These are phyloP conservation scores for Nettapus auritus DNA, from an alignment of 2,113 vertebrate species.

Conservation along the genomic window DNA sequence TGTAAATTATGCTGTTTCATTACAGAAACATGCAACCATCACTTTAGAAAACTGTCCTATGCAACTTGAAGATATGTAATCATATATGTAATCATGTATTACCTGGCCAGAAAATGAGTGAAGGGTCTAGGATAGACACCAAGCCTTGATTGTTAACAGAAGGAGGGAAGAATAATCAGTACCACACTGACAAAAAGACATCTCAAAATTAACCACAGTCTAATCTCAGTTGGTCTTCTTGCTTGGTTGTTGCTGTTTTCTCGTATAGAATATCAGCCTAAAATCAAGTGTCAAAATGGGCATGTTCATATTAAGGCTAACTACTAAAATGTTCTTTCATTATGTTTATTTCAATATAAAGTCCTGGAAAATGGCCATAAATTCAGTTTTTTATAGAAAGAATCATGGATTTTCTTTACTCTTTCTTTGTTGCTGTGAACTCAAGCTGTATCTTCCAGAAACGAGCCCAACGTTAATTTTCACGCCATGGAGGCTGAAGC, in stretches of 20 bases:
- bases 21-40: not conserved
- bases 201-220: not conserved
- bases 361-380: not conserved
- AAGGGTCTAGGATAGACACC: not conserved
- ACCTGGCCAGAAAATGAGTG: not conserved
- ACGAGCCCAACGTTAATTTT: not conserved
- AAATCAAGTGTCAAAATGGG: not conserved
- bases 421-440: not conserved
- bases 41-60: not conserved
- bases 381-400: not conserved
- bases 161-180: not conserved
- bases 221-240: not conserved
- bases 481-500: not conserved
- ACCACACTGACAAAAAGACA: not conserved
- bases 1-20: constrained; percentile 11
- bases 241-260: not conserved
- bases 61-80: not conserved
- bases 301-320: not conserved
- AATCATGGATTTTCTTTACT: not conserved
- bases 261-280: not conserved
- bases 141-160: not conserved
- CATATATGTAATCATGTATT: not conserved
- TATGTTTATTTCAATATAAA: not conserved
- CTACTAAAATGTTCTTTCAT: not conserved
- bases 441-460: constrained; percentile 1